Base-by-base conservation (phyloP, 2,113 vertebrate genomes). In the Chaetodon trifascialis region DNA sequence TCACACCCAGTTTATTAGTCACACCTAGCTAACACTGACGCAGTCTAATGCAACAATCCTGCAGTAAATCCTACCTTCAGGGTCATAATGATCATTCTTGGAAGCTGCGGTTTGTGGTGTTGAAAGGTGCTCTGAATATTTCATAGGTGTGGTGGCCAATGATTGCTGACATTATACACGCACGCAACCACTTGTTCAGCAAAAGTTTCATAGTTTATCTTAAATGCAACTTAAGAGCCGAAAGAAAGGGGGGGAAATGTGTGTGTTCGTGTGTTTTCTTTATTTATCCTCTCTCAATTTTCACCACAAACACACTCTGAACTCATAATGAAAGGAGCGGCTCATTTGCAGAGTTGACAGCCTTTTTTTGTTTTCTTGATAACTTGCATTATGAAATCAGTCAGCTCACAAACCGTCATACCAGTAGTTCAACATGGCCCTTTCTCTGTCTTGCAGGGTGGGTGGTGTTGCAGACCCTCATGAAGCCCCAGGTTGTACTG, bases 371-470 rank as follows among this genome's bases (percentile, higher is more conserved):
- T 58, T 34, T 58, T 23, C 21, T 56, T 62, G 11, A 67, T 68
- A 58, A 69, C 73, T 47, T 23, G 83, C 59, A 60, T 56, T 68
- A 66, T 84, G 84, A 88, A 71, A 89, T 30, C 0, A 40, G 60
- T 47, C 51, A 19, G n/a, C 70, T 64, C 51, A 11, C 38, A 25
- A n/a, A 60, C 80, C 83, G 84, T 92, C 93, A 91, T 84, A 73
- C 80, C 82, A 25, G 42, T 16, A 85, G 51, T n/a, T 17, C 25
- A 47, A 71, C 47, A 55, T 19, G 58, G 30, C 64, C 3, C 8
- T 55, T 17, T 83, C 55, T 90, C 38, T 85, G 54, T 73, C 67
- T 54, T 89, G 84, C 89, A 92, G 89, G 88, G 16, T 21, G 38
- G 30, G 62, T 19, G 71, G 38, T 76, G 78, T 36, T 68, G 79